Conservation (phyloP, 2,113 vertebrate species). For the Labrus mixtus region DNA sequence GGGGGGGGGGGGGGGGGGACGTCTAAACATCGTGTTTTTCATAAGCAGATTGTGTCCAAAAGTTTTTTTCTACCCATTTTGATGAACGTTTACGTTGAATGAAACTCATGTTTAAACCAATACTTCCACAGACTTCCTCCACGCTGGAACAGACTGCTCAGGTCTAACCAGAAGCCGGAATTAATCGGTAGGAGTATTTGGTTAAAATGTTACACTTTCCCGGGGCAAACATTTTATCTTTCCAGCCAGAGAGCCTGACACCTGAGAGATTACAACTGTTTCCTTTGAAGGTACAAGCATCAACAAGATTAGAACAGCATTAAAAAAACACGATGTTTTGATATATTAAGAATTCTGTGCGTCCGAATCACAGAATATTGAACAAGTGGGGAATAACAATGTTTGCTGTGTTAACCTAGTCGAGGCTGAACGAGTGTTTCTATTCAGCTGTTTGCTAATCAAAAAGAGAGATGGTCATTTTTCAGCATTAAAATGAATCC, state of each 20-base stretch:
- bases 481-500: too few relatives aligned
- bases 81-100: background rate
- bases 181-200: background rate
- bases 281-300: slow-evolving; percentile 12
- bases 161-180: slow-evolving; percentile 5
- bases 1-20: background rate
- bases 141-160: background rate
- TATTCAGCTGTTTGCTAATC: too few relatives aligned
- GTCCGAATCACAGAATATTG: background rate
- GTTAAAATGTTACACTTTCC: slow-evolving; percentile 9
- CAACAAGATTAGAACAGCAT: slow-evolving; percentile 1
- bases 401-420: too few relatives aligned
- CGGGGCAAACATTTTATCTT: slow-evolving; percentile 18
- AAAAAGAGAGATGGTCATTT: too few relatives aligned
- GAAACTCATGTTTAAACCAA: background rate
- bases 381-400: too few relatives aligned
- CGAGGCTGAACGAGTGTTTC: too few relatives aligned
- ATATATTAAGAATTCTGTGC: too few relatives aligned
- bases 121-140: background rate
- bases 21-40: background rate
- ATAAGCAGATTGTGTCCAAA: background rate
- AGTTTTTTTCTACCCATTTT: background rate
- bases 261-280: slow-evolving; percentile 1
- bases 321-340: too few relatives aligned
- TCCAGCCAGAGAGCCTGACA: background rate